These are phyloP conservation scores for Caenorhabditis sp. DNA, from an alignment of 2,888 invertebrate species.

Conservation along the genomic window DNA sequence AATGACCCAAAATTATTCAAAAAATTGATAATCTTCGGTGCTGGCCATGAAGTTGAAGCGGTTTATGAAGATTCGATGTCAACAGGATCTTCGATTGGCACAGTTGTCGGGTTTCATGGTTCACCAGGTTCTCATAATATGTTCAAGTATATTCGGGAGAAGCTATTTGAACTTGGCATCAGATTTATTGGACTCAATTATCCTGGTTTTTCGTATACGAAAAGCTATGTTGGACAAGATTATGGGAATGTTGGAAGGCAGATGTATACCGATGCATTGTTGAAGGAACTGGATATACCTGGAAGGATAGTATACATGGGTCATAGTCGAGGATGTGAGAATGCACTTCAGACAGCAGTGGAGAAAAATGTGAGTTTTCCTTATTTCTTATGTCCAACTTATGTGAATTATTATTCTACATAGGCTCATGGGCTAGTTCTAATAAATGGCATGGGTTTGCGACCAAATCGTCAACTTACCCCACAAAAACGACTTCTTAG, in stretches of 20 bases:
- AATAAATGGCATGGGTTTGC: slow-evolving; percentile 49
- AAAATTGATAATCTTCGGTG: slow-evolving; percentile 20
- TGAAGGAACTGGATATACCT: slow-evolving; percentile 31
- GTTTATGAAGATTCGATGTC: slow-evolving; percentile 46
- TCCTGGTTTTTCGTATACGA: slow-evolving; percentile 43
- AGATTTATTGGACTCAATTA: slow-evolving; percentile 57
- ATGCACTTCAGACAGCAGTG: slow-evolving; percentile 46
- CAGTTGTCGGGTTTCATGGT: slow-evolving; percentile 52
- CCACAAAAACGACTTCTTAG: background rate
- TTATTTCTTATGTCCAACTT: background rate
- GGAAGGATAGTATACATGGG: slow-evolving; percentile 42
- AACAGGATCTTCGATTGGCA: slow-evolving; percentile 43
- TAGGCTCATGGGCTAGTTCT: slow-evolving; percentile 45
- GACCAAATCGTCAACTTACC: slow-evolving; percentile 24
- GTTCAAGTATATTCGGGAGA: slow-evolving; percentile 53
- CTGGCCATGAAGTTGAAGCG: slow-evolving; percentile 22
- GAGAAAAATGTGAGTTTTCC: slow-evolving; percentile 6
- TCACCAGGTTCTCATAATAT: slow-evolving; percentile 58
- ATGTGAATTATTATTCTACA: background rate
- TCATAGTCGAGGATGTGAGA: slow-evolving; percentile 53
- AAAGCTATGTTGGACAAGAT: slow-evolving; percentile 18
- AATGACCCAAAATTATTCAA: slow-evolving; percentile 13
- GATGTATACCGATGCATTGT: slow-evolving; percentile 43
- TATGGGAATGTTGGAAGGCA: slow-evolving; percentile 44
- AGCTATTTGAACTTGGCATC: slow-evolving; percentile 35